Percentiles rank a stretch among this genome's conserved stretches.
Conservation (phyloP, 2,888 invertebrate genomes). For the Mythimna vitellina region DNA sequence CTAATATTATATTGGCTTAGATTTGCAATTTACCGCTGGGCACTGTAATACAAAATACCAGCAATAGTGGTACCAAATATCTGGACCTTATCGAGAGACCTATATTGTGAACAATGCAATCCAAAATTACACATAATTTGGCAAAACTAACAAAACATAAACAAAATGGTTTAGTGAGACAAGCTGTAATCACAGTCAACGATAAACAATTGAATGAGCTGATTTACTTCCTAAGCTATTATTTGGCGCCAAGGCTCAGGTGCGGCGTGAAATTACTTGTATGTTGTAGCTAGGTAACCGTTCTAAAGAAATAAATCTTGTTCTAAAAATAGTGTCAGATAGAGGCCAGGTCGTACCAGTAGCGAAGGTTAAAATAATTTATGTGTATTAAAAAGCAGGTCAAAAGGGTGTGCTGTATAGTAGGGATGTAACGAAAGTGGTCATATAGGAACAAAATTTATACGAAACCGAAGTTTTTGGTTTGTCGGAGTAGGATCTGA, state of each 20-base stretch:
- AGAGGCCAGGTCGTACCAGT: not conserved
- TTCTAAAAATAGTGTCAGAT: slow-evolving; percentile 12
- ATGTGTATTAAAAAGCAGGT: not conserved
- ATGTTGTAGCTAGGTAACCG: slow-evolving; percentile 7
- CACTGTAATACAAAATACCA: not conserved
- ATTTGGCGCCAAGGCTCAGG: slow-evolving; percentile 38
- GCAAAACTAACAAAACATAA: slow-evolving; percentile 20
- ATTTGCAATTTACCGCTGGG: not conserved
- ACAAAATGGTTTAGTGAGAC: not conserved
- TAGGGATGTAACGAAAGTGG: too few species aligned
- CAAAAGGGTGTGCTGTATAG: too few species aligned
- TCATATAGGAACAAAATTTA: too few species aligned
- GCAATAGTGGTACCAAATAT: not conserved
- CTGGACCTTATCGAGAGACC: not conserved
- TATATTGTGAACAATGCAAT: not conserved
- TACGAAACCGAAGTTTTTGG: too few species aligned
- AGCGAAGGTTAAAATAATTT: slow-evolving; percentile 3
- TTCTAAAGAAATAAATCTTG: slow-evolving; percentile 34
- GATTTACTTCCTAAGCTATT: slow-evolving; percentile 20
- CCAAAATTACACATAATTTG: slow-evolving; percentile 6
- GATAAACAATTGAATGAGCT: slow-evolving; percentile 42
- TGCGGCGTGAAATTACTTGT: slow-evolving; percentile 13
- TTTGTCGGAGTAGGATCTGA: too few species aligned
- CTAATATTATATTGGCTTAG: not conserved
- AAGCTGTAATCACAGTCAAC: slow-evolving; percentile 29